Evolutionary conservation across 2,888 invertebrate species (phyloP), one percentile per base, ranked within the genome.

Genomic region (Stenichneumon culpator): DNA sequence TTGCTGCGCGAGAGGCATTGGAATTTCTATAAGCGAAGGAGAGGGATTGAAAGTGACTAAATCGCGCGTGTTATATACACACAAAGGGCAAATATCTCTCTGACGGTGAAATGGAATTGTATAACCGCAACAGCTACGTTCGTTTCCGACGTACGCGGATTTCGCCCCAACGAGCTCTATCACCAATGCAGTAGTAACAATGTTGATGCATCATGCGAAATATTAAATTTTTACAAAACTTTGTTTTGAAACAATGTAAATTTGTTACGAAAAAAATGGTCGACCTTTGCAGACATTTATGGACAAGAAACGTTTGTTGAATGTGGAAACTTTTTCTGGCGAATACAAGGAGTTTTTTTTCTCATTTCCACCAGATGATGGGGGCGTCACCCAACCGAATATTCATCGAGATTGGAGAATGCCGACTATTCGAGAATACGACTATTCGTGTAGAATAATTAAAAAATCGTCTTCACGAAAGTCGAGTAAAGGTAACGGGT

Each of bases 51-150:
- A 16, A 47, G 14, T 39, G 57, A 74, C 74, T 44, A 74, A 63
- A 74, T 74, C 74, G 60, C 47, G 28, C 47, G n/a, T 44, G 60
- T 60, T 57, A 25, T 57, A 25, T 60, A 47, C 63, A 28, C 60
- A 60, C 74, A 63, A 74, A 74, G 28, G 25, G 74, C 28, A 47
- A 63, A 63, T 28, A 47, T 32, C 16, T 25, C 57, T 25, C 57
- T 57, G 57, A 57, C 47, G 19, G n/a, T 44, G n/a, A 25, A 28
- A 9, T 28, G 47, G 74, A 44, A 19, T 63, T 74, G 74, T 57
- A 47, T 63, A 57, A 25, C 28, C 47, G 63, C 74, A 63, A 69
- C 28, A 6, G 32, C 50, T 69, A 57, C 72, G 39, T 39, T 39
- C 39, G 39, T 39, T 39, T 5, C 39, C 11, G 11, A 11, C 39